phyloP scores from a whole-genome alignment of 2,113 vertebrate genomes.

The Panthera leo region DNA sequence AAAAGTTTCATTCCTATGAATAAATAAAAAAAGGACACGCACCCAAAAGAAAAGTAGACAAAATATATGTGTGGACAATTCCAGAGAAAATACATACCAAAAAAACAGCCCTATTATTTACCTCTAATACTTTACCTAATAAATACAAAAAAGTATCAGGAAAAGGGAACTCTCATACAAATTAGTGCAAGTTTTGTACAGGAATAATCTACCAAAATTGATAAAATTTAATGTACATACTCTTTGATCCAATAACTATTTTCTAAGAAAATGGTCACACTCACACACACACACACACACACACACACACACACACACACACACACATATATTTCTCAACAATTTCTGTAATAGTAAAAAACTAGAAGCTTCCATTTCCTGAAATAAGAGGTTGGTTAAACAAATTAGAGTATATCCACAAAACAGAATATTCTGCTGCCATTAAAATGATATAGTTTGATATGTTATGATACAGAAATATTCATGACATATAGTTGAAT shows the following conservation, averaged over 20 bases:
- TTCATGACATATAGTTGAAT: not conserved
- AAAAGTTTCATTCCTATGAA: not conserved
- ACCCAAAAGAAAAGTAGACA: not conserved
- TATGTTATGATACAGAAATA: not conserved
- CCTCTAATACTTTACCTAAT: not conserved
- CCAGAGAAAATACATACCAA: not conserved
- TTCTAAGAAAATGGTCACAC: not conserved
- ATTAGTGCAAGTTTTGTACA: not conserved
- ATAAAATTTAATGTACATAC: not conserved
- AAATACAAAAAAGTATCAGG: not conserved
- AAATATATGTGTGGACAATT: not conserved
- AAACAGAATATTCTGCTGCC: not conserved
- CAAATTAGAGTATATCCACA: not conserved
- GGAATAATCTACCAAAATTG: not conserved
- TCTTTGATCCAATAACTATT: not conserved
- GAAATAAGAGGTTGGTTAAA: not conserved
- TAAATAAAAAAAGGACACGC: not conserved
- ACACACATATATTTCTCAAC: not conserved
- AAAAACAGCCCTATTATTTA: not conserved
- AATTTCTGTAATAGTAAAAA: not conserved
- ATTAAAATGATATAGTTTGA: not conserved
- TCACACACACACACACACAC: not conserved
- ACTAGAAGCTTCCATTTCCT: not conserved
- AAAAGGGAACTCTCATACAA: not conserved
- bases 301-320: not conserved